phyloP scores from a whole-genome alignment of 2,888 invertebrate species.

The Amphipoea lucens region DNA sequence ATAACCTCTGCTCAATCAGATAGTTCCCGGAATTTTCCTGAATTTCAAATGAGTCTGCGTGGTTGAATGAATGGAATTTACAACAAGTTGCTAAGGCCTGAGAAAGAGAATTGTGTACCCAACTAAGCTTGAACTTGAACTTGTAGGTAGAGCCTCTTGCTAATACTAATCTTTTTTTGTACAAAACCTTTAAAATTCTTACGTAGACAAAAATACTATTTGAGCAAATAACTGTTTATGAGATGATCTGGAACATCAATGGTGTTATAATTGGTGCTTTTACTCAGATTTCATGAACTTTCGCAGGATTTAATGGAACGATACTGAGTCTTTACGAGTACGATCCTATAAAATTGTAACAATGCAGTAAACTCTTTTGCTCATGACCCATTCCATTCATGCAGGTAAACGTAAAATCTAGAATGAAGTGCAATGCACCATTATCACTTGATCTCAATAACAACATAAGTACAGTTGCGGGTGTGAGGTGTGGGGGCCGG shows the following conservation, averaged over 20 bases:
- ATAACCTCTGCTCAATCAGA: slow-evolving; percentile 6
- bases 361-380: slow-evolving; percentile 8
- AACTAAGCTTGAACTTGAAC: background rate
- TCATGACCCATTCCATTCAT: slow-evolving; percentile 31
- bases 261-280: background rate
- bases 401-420: slow-evolving; percentile 36
- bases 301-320: background rate
- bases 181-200: no score
- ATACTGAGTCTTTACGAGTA: background rate
- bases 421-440: slow-evolving; percentile 61
- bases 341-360: background rate
- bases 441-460: slow-evolving; percentile 67
- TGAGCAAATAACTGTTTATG: background rate
- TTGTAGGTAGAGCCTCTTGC: background rate
- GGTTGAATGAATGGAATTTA: slow-evolving; percentile 11
- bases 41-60: slow-evolving; percentile 7
- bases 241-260: background rate
- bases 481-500: slow-evolving; percentile 65
- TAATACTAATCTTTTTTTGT: background rate
- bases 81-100: background rate
- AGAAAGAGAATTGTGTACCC: background rate
- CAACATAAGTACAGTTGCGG: slow-evolving; percentile 66
- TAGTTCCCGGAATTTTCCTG: slow-evolving; percentile 13
- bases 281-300: background rate
- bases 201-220: background rate